Conservation (phyloP, 2,888 invertebrate genomes). For the Pelosia muscerda region DNA sequence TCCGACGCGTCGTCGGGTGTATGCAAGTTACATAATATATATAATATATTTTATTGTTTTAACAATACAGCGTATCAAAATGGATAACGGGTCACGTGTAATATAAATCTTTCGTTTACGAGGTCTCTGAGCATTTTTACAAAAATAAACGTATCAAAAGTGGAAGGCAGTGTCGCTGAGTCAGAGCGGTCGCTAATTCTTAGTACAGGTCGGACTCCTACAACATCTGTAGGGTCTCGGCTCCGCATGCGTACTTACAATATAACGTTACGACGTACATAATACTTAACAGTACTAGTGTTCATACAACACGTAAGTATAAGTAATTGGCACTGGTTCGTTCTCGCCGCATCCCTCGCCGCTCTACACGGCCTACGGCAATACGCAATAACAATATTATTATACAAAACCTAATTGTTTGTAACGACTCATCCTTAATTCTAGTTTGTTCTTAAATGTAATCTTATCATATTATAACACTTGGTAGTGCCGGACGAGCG, state of each 20-base stretch:
- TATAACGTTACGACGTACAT: constrained; percentile 9
- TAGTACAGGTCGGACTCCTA: neutral
- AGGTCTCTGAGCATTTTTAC: constrained; percentile 13
- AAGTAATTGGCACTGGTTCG: constrained; percentile 50
- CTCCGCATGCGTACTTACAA: constrained; percentile 7
- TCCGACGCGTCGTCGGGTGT: constrained; percentile 2
- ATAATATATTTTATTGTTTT: constrained; percentile 6
- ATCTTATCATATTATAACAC: constrained; percentile 26
- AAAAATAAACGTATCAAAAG: constrained; percentile 18
- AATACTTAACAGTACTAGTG: constrained; percentile 16
- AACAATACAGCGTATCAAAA: constrained; percentile 15
- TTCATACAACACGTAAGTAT: constrained; percentile 25
- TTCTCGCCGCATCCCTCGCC: constrained; percentile 26
- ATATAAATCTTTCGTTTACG: constrained; percentile 6
- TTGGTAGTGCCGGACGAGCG: no score
- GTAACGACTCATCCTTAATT: constrained; percentile 38
- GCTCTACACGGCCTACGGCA: constrained; percentile 28
- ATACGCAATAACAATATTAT: constrained; percentile 47
- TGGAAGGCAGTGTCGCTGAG: constrained; percentile 9
- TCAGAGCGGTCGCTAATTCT: neutral
- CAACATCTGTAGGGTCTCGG: constrained; percentile 2
- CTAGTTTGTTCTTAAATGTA: constrained; percentile 37
- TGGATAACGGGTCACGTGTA: constrained; percentile 1
- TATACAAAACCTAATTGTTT: constrained; percentile 50
- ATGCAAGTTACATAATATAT: constrained; percentile 11